phyloP scores from a whole-genome alignment of 2,797 vertebrate genomes.

The Thalassophryne amazonica region DNA sequence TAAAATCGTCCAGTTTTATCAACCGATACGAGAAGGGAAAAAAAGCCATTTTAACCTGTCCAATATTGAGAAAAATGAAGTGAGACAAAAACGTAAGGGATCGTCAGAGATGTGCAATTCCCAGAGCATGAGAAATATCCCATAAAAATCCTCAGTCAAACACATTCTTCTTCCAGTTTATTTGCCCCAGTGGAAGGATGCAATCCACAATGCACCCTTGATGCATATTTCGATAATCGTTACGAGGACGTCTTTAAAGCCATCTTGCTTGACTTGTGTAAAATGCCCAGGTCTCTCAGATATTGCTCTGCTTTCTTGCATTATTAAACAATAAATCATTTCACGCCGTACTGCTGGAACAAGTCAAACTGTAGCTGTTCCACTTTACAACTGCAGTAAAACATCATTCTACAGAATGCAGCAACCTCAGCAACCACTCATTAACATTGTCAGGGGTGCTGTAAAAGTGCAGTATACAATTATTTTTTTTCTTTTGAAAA shows the following conservation, averaged over 20 bases:
- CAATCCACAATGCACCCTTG: conserved; percentile 29
- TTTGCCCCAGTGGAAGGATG: conserved; percentile 42
- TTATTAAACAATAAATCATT: conserved; percentile 79
- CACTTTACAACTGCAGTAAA: conserved; percentile 56
- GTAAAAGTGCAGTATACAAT: conserved; percentile 24
- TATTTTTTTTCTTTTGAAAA: conserved; percentile 4
- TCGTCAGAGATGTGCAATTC: conserved; percentile 52
- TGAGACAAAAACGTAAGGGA: conserved; percentile 11
- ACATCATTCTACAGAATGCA: conserved; percentile 28
- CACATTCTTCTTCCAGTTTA: conserved; percentile 48
- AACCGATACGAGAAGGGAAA: conserved; percentile 13
- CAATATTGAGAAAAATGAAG: conserved; percentile 47
- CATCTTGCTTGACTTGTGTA: conserved; percentile 52
- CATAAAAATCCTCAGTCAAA: conserved; percentile 46
- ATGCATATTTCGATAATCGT: conserved; percentile 66
- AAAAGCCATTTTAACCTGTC: conserved; percentile 31
- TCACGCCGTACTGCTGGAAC: conserved; percentile 47
- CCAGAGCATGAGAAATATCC: conserved; percentile 41
- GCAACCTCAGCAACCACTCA: conserved; percentile 29
- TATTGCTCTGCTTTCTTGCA: conserved; percentile 49
- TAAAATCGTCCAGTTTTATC: conserved; percentile 4
- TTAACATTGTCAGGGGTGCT: conserved; percentile 37
- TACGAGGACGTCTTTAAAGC: conserved; percentile 61
- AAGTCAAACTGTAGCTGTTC: conserved; percentile 45
- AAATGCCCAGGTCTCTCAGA: conserved; percentile 60